Evolutionary conservation across 37 sponge, comb jelly and placozoan species (phyloP).

Genomic region (Spongilla lacustris): DNA sequence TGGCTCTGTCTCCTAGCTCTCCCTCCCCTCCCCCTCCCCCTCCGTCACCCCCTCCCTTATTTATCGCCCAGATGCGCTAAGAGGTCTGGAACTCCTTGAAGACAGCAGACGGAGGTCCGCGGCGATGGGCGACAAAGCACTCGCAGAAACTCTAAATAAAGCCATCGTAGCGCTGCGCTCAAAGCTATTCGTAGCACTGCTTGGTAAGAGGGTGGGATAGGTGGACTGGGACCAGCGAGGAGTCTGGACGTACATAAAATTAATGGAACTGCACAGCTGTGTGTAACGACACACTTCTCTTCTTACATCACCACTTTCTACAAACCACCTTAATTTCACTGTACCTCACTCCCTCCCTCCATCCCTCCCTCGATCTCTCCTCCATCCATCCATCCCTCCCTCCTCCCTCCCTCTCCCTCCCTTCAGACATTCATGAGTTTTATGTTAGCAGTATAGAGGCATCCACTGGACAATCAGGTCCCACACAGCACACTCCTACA

Average conservation of each 20-base stretch:
- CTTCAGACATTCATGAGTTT: conserved; percentile 87
- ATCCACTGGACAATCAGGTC: no score
- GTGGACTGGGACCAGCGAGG: no score
- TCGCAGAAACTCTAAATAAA: conserved; percentile 78
- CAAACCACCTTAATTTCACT: no score
- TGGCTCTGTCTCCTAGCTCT: not conserved
- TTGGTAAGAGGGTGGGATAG: conserved; percentile 62
- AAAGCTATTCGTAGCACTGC: conserved; percentile 90
- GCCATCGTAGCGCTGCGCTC: conserved; percentile 91
- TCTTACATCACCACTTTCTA: no score
- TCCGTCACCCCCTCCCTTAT: not conserved
- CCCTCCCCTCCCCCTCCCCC: conserved; percentile 8
- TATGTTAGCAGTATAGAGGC: conserved; percentile 18
- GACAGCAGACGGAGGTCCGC: conserved; percentile 60
- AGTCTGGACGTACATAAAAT: no score
- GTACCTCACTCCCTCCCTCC: no score
- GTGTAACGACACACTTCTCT: no score
- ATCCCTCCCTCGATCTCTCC: not conserved
- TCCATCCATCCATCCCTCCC: conserved; percentile 6
- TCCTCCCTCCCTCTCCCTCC: not conserved
- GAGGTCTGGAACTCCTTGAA: conserved; percentile 85
- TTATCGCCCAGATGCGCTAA: conserved; percentile 70
- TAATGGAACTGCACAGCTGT: no score
- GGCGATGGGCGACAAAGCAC: conserved; percentile 59
- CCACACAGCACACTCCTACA: no score